Base-by-base conservation (phyloP, 2,888 invertebrate genomes). In the Nomada ferruginata region DNA sequence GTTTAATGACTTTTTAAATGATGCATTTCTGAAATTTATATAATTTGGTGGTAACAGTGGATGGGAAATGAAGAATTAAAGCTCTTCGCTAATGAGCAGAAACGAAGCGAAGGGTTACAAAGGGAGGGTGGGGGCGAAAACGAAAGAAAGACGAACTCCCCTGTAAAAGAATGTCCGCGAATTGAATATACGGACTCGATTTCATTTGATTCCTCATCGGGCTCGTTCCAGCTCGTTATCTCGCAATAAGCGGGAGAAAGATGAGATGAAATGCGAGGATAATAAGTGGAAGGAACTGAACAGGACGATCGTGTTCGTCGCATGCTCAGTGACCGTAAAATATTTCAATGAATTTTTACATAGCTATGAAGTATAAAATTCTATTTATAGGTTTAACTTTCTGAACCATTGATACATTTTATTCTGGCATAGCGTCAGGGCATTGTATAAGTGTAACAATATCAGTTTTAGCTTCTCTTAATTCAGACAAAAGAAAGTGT, bases 221-320 rank as follows among this genome's bases (percentile, higher is more conserved):
- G 63, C 68, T 84, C 85, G 71, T 81, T 84, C 71, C 82, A 82
- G 61, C 82, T 85, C 85, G 85, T 85, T 85, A 85, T 84, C 63
- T 72, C 79, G 57, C 71, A 78, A 83, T 85, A 85, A 79, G 69
- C 82, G 76, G 52, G 68, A 78, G 71, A 59, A 72, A 71, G 74
- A 71, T 68, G 71, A 71, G 72, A 44, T 53, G 61, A 70, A 83
- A 71, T 66, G 69, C 55, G 76, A 59, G 29, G 61, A 76, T 84
- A 82, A 79, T 81, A 82, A 65, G 63, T 74, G 47, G 64, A 78
- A 76, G 73, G 71, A 74, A 76, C 69, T 73, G 64, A 85, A 76
- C 61, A 53, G 20, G 57, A 66, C 60, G 55, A 70, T 60, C 55
- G 36, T 55, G 70, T 63, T 52, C 66, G 55, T 52, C 74, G 52